phyloP scores from a whole-genome alignment of 92 coral and sea anemone genomes.

The Anthopleura xanthogrammica region DNA sequence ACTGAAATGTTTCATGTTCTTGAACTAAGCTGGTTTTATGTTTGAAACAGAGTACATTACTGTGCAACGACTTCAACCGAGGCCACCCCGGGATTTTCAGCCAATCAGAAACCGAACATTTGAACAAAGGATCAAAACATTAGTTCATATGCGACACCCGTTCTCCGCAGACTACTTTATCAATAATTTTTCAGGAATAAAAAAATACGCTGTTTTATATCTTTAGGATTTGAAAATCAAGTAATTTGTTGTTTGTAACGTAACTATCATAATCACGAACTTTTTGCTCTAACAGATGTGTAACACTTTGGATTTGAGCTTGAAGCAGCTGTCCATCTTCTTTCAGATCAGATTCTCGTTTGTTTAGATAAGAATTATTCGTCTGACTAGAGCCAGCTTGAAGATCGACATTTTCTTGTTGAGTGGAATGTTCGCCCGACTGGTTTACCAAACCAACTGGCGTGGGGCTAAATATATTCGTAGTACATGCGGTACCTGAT shows the following conservation, averaged over 20 bases:
- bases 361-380: slow-evolving; percentile 32
- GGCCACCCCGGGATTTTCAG: no score
- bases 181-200: no score
- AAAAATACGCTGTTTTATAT: no score
- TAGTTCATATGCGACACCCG: background rate
- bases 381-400: background rate
- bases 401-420: background rate
- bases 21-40: no score
- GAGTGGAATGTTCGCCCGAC: background rate
- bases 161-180: no score
- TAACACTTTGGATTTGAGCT: slow-evolving; percentile 25
- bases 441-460: background rate
- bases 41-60: no score
- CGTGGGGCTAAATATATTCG: background rate
- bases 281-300: slow-evolving; percentile 19
- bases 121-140: background rate
- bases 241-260: background rate
- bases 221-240: no score
- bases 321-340: slow-evolving; percentile 19
- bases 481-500: background rate
- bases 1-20: background rate
- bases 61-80: no score
- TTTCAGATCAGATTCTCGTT: slow-evolving; percentile 34
- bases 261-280: slow-evolving; percentile 10
- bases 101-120: background rate